Base-by-base conservation (phyloP, 2,888 invertebrate genomes). In the Ectemnius lituratus region DNA sequence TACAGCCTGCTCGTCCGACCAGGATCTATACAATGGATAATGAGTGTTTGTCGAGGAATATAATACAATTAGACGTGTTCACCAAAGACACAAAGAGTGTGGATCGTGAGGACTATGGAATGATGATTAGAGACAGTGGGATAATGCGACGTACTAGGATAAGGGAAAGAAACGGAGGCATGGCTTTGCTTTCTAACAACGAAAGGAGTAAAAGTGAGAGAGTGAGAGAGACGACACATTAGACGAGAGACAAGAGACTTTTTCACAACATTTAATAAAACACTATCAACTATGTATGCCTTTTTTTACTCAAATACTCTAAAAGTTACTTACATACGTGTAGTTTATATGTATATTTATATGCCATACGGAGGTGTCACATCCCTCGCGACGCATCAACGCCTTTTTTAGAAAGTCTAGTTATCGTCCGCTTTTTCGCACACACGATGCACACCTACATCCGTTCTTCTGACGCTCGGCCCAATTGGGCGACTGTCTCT, bases 231-330 rank as follows among this genome's bases (percentile, higher is more conserved):
- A 80, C 76, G 73, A 75, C 70, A 82, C 79, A 74, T 82, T 79
- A 83, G 71, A 82, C 81, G 70, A 74, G 64, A 82, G 79, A 82
- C 68, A 70, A 82, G 64, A 81, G 74, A 81, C 84, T 84, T 84
- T 79, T 79, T 75, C 82, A 81, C 79, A 90, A 90, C 90, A 89
- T 90, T 90, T 89, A 90, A 90, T 90, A 90, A 90, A 90, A 90
- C 89, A 84, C 89, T 90, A 90, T 88, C 86, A 89, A 88, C 89
- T 90, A 90, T 86, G 85, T 87, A 90, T 86, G 86, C 83, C 81
- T 88, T 88, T 88, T 88, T 89, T 89, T 88, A 88, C 87, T 89
- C 85, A 88, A 89, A 89, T 89, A 86, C 82, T 89, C 88, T 89
- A 88, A 88, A 89, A 88, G 87, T 87, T 87, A 88, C 88, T 89